Evolutionary conservation across 2,888 invertebrate species (phyloP).

Genomic region (Patella caerulea): DNA sequence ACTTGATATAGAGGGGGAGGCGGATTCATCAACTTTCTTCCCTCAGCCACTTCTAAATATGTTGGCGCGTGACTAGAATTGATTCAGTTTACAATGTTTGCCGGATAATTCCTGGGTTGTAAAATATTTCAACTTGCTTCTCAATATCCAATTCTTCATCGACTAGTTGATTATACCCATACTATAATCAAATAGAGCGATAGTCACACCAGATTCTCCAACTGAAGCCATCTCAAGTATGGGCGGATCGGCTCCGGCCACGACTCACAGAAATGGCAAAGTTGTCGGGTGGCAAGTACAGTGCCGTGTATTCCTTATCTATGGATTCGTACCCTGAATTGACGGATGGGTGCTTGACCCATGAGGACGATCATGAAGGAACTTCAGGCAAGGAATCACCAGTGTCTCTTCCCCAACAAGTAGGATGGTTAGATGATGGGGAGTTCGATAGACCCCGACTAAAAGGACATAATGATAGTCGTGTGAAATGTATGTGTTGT

Average conservation of each 20-base stretch:
- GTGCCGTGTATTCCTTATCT: conserved; percentile 5
- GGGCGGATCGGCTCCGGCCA: not conserved
- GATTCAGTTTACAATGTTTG: conserved; percentile 21
- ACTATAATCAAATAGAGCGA: conserved; percentile 5
- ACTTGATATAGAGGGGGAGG: not conserved
- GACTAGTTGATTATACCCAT: not conserved
- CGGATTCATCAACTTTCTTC: conserved; percentile 9
- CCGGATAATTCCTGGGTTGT: conserved; percentile 19
- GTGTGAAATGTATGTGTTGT: conserved; percentile 9
- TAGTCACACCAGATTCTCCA: not conserved
- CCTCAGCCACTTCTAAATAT: conserved; percentile 14
- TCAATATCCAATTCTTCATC: conserved; percentile 23
- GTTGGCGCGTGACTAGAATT: conserved; percentile 25
- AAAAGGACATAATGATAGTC: conserved; percentile 6
- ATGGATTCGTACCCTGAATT: conserved; percentile 8
- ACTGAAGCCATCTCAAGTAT: conserved; percentile 1
- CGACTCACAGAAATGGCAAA: not conserved
- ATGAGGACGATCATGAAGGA: conserved; percentile 1
- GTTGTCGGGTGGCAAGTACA: not conserved
- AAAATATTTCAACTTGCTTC: conserved; percentile 24
- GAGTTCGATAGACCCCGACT: not conserved
- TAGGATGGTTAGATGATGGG: not conserved
- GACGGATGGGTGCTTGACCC: not conserved
- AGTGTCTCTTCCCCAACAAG: not conserved
- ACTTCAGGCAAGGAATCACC: not conserved